Base-by-base conservation (phyloP, 2,113 vertebrate species). In the Tragelaphus imberbis region DNA sequence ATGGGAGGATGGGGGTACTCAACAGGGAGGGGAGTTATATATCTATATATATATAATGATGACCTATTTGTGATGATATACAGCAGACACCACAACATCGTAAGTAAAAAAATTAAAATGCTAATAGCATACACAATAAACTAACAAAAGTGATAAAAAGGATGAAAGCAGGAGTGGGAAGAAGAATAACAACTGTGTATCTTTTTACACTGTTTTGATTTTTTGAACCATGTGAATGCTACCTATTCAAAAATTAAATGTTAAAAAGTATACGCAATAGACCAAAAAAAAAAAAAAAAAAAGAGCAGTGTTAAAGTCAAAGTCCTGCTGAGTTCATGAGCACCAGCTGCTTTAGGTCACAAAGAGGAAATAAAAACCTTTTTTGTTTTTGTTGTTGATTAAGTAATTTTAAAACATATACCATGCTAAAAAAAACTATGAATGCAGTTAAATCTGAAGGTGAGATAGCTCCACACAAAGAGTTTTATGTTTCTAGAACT, bases 211-310 rank as follows among this genome's bases (percentile, higher is more conserved):
- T 79, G 84, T 86, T 92, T 63, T 82, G 40, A 63, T 86, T 95
- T 95, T 95, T 58, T 94, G 40, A 97, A 84, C n/a, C 55, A 84
- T 61, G 2, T 56, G 36, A 71, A 84, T 84, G 3, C 56, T 13
- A 84, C 36, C 21, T 84, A 63, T 61, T 89, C 61, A 92, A 93
- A 90, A 91, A 85, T 55, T 89, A 93, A 94, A 94, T 75, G n/a
- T 95, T 93, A 49, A 85, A 44, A 94, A 93, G 56, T 51, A 88
- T 68, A 84, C 68, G 21, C 84, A 94, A 91, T 71, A 77, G 47
- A 6, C 23, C 0, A 27, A 27, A 44, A 44, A 27, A 44, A 27
- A 27, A 44, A 44, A 27, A 44, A 12, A 36, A 15, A 33, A 40
- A 36, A 25, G 68, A 75, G 68, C 40, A 55, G 19, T 47, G n/a